Conservation (phyloP, 2,888 invertebrate species). For the Criorhina ranunculi region DNA sequence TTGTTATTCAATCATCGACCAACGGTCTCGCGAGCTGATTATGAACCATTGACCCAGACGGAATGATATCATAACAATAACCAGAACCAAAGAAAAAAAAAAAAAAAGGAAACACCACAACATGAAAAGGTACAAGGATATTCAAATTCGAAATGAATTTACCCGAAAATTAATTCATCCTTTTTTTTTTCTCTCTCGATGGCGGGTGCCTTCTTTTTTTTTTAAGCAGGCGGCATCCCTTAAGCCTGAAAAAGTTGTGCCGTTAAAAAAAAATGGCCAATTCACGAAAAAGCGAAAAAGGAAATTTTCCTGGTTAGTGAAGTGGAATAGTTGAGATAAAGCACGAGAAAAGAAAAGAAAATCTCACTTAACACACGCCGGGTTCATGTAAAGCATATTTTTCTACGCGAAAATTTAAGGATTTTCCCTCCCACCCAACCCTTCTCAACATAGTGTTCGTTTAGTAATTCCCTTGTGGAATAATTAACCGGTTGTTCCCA, state of each 20-base stretch:
- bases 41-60: conserved; percentile 53
- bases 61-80: conserved; percentile 53
- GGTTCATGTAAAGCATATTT: conserved; percentile 44
- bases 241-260: conserved; percentile 31
- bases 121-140: conserved; percentile 5
- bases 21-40: conserved; percentile 48
- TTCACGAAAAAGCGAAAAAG: conserved; percentile 5
- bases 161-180: conserved; percentile 47
- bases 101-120: conserved; percentile 6
- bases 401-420: conserved; percentile 5
- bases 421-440: conserved; percentile 19
- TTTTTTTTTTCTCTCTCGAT: conserved; percentile 28
- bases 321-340: conserved; percentile 65
- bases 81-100: not conserved
- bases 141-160: conserved; percentile 43
- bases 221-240: not conserved
- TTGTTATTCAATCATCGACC: conserved; percentile 54
- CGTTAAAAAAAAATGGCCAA: conserved; percentile 12
- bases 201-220: conserved; percentile 2
- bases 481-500: conserved; percentile 37
- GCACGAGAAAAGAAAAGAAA: conserved; percentile 8
- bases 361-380: conserved; percentile 16
- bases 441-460: not conserved
- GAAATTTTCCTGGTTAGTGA: conserved; percentile 46
- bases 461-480: conserved; percentile 15